These are phyloP conservation scores for Xenops minutus DNA, from an alignment of 2,797 vertebrate species.

Conservation along the genomic window DNA sequence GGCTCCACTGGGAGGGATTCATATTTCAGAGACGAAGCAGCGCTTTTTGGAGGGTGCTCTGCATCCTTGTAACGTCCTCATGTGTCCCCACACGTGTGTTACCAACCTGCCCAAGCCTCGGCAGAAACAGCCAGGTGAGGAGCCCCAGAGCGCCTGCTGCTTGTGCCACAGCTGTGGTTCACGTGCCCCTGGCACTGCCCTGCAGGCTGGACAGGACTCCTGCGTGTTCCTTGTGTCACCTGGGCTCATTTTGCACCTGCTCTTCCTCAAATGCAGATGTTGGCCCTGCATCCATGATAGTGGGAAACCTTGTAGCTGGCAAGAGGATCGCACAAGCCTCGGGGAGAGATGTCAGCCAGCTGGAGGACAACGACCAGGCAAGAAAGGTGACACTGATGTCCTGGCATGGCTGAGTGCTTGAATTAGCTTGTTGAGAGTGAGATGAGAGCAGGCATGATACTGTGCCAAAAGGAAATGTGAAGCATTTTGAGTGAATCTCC, in stretches of 20 bases:
- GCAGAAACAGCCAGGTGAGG: slow-evolving; percentile 92
- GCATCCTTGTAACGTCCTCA: slow-evolving; percentile 93
- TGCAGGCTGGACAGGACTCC: not conserved
- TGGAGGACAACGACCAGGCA: slow-evolving; percentile 95
- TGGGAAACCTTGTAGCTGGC: slow-evolving; percentile 94
- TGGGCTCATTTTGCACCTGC: not conserved
- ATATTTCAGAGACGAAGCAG: slow-evolving; percentile 94
- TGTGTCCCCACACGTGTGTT: slow-evolving; percentile 96
- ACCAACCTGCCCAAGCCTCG: slow-evolving; percentile 95
- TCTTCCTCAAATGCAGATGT: slow-evolving; percentile 80
- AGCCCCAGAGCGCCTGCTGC: rapidly evolving
- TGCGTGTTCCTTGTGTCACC: not conserved
- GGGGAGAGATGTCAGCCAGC: slow-evolving; percentile 88
- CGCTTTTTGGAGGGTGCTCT: slow-evolving; percentile 91
- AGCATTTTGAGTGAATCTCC: not conserved
- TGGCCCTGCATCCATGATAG: slow-evolving; percentile 95
- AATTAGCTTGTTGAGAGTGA: not conserved
- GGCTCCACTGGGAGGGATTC: slow-evolving; percentile 92
- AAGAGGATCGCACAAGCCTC: slow-evolving; percentile 95
- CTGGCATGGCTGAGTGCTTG: not conserved
- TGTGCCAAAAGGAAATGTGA: not conserved
- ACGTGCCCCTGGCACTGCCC: not conserved
- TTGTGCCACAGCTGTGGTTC: not conserved
- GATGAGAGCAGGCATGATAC: not conserved
- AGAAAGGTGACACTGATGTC: slow-evolving; percentile 77